Base-by-base conservation (phyloP, 1,140 invertebrate species). In the Pseudomyrmex concolor region DNA sequence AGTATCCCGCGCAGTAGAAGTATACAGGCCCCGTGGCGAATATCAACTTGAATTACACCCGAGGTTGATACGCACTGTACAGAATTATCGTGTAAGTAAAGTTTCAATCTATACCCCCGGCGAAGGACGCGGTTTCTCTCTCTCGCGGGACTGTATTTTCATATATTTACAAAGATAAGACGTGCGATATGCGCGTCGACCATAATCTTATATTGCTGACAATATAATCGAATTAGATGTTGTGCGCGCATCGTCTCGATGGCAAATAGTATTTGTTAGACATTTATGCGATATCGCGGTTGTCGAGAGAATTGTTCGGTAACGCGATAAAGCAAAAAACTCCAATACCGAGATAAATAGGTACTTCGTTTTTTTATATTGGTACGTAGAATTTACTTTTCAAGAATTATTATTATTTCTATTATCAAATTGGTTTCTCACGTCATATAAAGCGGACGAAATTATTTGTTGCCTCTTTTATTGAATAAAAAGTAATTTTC, bases 1-100 rank as follows among this genome's bases (percentile, higher is more conserved):
- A 64, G 60, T 86, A 59, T 60, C 34, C 62, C 34, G 55, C 48
- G 62, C 60, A 68, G 66, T 73, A 84, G 64, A 71, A 62, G 74
- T 83, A 85, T 87, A 90, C 83, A 86, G 85, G 88, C 84, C 88
- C 88, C 90, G 72, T 84, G 89, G 87, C 78, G 86, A 85, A 88
- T 87, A 92, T 90, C 84, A 91, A 91, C 84, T 66, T 70, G 78
- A 90, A 91, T 90, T 90, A 86, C 77, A 86, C 88, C 85, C 83
- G 67, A 48, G 84, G 86, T 84, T 87, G 86, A 85, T 76, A 84
- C 85, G 78, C 81, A 55, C 12, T 34, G 86, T 85, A 87, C 72
- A 82, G 77, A 91, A 92, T 92, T 91, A 92, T 90, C 90, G 86
- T 85, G 84, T 73, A 84, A 86, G 80, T 87, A 84, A 92, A 92